Percentiles rank a stretch among this genome's conserved stretches.
Evolutionary conservation across 2,113 vertebrate genomes (phyloP).

Genomic region (Crotalus viridis): DNA sequence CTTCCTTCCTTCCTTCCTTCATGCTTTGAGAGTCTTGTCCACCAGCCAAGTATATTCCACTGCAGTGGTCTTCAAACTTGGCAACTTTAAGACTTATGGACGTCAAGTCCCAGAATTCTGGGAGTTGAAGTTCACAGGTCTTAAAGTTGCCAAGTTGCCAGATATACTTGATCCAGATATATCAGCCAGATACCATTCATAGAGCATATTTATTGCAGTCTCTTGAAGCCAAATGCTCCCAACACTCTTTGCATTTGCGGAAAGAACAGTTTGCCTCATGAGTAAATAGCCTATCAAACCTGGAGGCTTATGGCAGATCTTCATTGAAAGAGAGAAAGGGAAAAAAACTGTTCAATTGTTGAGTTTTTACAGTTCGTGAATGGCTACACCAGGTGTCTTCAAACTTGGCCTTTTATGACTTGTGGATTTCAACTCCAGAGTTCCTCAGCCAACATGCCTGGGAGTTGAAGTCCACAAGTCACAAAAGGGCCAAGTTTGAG

Average conservation of each 20-base stretch:
- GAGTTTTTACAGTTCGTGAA: background rate
- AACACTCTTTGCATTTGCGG: constrained; percentile 17
- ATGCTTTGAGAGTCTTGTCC: constrained; percentile 21
- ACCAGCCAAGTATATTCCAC: background rate
- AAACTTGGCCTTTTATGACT: too few relatives aligned
- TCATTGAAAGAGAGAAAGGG: background rate
- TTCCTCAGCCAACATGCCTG: background rate
- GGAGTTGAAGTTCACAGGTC: too few relatives aligned
- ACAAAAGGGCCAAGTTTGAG: too few relatives aligned
- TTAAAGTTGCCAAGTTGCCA: too few relatives aligned
- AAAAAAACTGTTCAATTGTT: background rate
- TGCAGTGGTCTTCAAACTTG: too few relatives aligned
- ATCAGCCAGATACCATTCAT: constrained; percentile 27
- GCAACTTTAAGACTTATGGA: too few relatives aligned
- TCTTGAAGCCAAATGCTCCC: constrained; percentile 11
- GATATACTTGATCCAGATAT: constrained; percentile 8
- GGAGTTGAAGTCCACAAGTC: too few relatives aligned
- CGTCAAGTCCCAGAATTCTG: too few relatives aligned
- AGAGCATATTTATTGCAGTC: background rate
- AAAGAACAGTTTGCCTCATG: constrained; percentile 7
- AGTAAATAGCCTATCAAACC: background rate
- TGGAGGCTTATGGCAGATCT: background rate
- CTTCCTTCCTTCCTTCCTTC: background rate
- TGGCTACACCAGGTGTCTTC: background rate
- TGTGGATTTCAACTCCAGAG: background rate